These are phyloP conservation scores for Pyrrhosoma nymphula DNA, from an alignment of 2,888 invertebrate genomes.

Conservation along the genomic window DNA sequence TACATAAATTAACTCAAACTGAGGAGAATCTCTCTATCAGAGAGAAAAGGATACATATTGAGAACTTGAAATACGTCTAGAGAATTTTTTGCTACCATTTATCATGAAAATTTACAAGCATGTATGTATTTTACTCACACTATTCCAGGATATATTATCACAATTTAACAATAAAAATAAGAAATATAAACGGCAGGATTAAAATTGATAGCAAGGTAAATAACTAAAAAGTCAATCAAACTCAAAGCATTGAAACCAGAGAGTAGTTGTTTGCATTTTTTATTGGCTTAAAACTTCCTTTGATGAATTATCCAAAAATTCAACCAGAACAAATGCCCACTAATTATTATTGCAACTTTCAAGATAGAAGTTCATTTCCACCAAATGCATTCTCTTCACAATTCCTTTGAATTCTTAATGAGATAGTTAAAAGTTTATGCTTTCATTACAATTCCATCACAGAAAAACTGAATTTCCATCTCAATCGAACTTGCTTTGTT, in stretches of 20 bases:
- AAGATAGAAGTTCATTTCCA: neutral
- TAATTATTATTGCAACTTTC: neutral
- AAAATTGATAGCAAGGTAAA: too few species aligned
- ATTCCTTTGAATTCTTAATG: neutral
- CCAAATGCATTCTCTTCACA: too few species aligned
- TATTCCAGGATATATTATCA: too few species aligned
- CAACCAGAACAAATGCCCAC: neutral
- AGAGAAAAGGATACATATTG: neutral
- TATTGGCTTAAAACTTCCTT: neutral
- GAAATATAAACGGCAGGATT: too few species aligned
- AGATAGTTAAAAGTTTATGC: neutral
- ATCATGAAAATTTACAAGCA: neutral
- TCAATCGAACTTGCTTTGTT: neutral
- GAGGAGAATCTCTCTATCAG: too few species aligned
- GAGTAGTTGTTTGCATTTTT: too few species aligned
- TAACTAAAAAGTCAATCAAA: too few species aligned
- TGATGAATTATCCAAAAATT: neutral
- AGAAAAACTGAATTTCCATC: neutral
- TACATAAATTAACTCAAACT: neutral
- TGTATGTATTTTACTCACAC: neutral
- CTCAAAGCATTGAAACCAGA: too few species aligned
- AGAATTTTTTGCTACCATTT: neutral
- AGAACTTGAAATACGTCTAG: neutral
- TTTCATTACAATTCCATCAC: neutral
- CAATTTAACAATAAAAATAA: neutral